Percentiles rank a stretch among this genome's conserved stretches.
These are phyloP conservation scores for Clistopyga incitator DNA, from an alignment of 2,888 invertebrate genomes.

Conservation along the genomic window DNA sequence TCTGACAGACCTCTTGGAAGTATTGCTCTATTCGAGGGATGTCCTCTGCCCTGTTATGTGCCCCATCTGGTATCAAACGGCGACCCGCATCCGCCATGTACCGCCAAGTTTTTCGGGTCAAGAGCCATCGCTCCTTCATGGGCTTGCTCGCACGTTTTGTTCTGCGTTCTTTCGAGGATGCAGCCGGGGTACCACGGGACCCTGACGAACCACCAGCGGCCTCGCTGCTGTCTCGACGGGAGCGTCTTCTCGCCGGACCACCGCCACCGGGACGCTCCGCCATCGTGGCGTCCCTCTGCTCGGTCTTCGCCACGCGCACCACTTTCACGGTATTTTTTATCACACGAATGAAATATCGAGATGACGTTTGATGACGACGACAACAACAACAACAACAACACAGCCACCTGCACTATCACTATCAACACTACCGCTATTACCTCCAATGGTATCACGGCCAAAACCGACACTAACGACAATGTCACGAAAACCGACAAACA, in stretches of 20 bases:
- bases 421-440: conserved; percentile 28
- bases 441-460: conserved; percentile 53
- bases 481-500: background rate
- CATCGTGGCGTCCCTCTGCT: conserved; percentile 80
- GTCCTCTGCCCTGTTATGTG: conserved; percentile 90
- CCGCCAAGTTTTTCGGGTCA: conserved; percentile 95
- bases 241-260: conserved; percentile 74
- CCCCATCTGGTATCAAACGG: conserved; percentile 93
- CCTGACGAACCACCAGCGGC: conserved; percentile 80
- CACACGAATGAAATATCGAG: conserved; percentile 28
- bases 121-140: conserved; percentile 92
- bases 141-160: conserved; percentile 87
- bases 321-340: conserved; percentile 76
- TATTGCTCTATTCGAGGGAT: conserved; percentile 93
- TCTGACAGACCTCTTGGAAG: conserved; percentile 92
- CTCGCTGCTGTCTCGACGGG: conserved; percentile 81
- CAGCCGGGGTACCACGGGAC: conserved; percentile 69
- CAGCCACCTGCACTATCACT: conserved; percentile 36
- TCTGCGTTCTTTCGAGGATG: conserved; percentile 86
- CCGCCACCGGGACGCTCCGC: conserved; percentile 80
- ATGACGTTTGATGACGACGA: conserved; percentile 30
- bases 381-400: conserved; percentile 34
- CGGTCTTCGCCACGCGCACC: conserved; percentile 82
- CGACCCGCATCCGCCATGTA: conserved; percentile 97
- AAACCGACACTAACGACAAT: conserved; percentile 24